Base-by-base conservation (phyloP, 2,797 vertebrate species). In the Hirundo rustica region DNA sequence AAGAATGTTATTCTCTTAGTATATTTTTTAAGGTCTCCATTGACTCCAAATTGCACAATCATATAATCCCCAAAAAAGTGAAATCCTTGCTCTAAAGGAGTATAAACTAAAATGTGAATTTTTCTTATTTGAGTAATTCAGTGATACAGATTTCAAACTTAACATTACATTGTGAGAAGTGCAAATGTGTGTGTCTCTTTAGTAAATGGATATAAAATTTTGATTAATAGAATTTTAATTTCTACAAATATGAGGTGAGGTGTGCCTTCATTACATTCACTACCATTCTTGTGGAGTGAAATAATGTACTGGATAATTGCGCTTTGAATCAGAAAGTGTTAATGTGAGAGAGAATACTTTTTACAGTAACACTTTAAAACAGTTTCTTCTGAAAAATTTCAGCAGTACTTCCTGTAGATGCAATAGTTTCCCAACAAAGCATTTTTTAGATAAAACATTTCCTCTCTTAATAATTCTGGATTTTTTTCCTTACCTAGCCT, bases 21-120 rank as follows among this genome's bases (percentile, higher is more conserved):
- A 22, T 30, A 23, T 55, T 64, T 64, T 70, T 82, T 40, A 36
- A n/a, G 30, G 11, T 40, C 25, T 79, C 17, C 7, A 30, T 82
- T 92, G 20, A 47, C 13, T 79, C 20, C 5, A 48, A 44, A 55
- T 48, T 68, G 29, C 30, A 16, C 57, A 65, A 48, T 45, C 13
- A 15, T 65, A 12, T 17, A 1, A 53, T 65, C 78, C 1, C 3
- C 21, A 71, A 50, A 30, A 64, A n/a, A 25, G 14, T 21, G 0
- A 71, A 88, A 54, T 66, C 7, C 1, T 8, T 67, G 7, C 7
- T 81, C 10, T n/a, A 26, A 55, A 21, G 29, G 3, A 27, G 0
- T 44, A 25, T 23, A 48, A 48, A 3, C 19, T 60, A 60, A 78
- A 85, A 38, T 44, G 6, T 36, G 29, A 32, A 60, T 82, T 82